phyloP scores from a whole-genome alignment of 2,888 invertebrate genomes.

The Melipona beecheii region DNA sequence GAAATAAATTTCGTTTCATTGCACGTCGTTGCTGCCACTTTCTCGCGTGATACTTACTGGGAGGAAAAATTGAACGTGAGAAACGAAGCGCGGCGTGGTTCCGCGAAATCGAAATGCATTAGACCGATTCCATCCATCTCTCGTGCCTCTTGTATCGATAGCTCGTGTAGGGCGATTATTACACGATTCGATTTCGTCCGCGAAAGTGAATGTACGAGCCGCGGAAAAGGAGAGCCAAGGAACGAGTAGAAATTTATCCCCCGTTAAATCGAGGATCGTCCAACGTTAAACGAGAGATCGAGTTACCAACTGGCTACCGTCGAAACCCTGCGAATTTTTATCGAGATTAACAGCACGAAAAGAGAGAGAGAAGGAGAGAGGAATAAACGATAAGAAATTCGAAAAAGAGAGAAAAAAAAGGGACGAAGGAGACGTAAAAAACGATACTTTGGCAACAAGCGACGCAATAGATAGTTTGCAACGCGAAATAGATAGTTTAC shows the following conservation, averaged over 20 bases:
- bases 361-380: background rate
- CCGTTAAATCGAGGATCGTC: constrained; percentile 62
- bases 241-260: constrained; percentile 61
- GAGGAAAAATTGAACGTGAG: background rate
- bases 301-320: constrained; percentile 57
- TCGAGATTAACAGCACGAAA: constrained; percentile 45
- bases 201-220: constrained; percentile 8
- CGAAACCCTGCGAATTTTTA: constrained; percentile 62
- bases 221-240: constrained; percentile 11
- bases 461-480: background rate
- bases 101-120: no score
- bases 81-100: background rate
- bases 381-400: background rate
- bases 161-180: background rate
- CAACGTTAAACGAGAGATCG: constrained; percentile 62
- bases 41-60: background rate
- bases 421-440: constrained; percentile 35
- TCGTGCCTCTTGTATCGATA: constrained; percentile 12
- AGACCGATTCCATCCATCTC: constrained; percentile 25
- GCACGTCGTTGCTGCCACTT: background rate
- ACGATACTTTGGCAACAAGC: constrained; percentile 38
- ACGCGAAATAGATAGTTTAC: constrained; percentile 3
- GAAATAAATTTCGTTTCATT: background rate
- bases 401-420: background rate
- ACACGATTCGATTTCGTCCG: constrained; percentile 18